These are phyloP conservation scores for Enhydra lutris DNA, from an alignment of 2,113 vertebrate species.

Conservation along the genomic window DNA sequence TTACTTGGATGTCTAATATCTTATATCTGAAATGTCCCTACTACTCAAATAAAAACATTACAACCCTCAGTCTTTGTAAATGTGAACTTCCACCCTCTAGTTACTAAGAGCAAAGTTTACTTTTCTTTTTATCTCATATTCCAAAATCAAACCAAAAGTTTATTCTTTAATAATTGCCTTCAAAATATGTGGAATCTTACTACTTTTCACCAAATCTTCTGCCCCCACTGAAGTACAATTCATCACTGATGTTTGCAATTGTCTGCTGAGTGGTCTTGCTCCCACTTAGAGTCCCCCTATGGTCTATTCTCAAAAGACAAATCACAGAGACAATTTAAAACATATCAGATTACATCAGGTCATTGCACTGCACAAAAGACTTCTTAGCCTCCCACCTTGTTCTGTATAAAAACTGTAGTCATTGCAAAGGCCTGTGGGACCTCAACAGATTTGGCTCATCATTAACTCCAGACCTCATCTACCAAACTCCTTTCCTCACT, in stretches of 20 bases:
- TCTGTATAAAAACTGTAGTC: background rate
- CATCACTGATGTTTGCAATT: background rate
- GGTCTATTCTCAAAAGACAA: background rate
- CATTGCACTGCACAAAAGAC: background rate
- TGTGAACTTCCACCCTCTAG: background rate
- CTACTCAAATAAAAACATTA: background rate
- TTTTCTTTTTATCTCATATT: background rate
- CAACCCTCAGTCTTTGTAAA: background rate
- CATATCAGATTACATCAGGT: background rate
- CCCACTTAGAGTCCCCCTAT: rapidly evolving
- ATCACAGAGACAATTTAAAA: background rate
- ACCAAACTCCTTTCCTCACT: background rate
- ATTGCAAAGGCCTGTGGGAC: background rate
- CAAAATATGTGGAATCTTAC: background rate
- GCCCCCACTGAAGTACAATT: background rate
- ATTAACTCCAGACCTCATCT: background rate
- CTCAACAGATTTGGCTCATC: background rate
- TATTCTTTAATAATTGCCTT: background rate
- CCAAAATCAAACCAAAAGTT: background rate
- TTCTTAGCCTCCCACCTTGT: background rate
- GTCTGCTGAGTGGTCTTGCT: background rate
- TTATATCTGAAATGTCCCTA: background rate
- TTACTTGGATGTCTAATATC: background rate
- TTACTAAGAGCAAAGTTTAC: background rate
- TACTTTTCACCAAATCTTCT: background rate